A percentile compares a stretch with the other conserved stretches of the same genome.
These are phyloP conservation scores for Thymelicus acteon DNA, from an alignment of 2,888 invertebrate species.

Conservation along the genomic window DNA sequence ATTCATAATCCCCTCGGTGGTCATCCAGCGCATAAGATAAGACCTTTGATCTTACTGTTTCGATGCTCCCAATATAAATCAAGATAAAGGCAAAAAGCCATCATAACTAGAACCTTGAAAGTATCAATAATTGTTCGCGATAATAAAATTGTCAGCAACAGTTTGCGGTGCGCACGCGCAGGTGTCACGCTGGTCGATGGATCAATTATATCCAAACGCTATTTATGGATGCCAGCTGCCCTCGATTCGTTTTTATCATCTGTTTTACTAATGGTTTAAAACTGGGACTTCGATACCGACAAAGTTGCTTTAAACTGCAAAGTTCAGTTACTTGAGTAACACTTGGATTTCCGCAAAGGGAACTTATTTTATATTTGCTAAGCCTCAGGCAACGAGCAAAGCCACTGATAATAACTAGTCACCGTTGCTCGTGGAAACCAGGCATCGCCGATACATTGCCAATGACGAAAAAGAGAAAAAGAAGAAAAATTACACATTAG, in stretches of 20 bases:
- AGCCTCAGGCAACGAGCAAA: no score
- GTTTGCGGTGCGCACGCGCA: constrained; percentile 18
- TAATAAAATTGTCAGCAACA: constrained; percentile 36
- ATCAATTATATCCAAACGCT: constrained; percentile 32
- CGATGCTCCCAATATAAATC: not conserved
- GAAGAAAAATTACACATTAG: no score
- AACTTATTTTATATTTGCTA: no score
- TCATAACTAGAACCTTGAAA: constrained; percentile 13
- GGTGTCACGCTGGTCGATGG: constrained; percentile 32
- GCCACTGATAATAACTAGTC: no score
- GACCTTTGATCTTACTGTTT: not conserved
- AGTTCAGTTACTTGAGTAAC: no score
- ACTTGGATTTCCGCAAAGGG: no score
- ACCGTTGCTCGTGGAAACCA: no score
- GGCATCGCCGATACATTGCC: no score
- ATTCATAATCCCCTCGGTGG: no score
- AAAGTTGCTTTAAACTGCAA: no score
- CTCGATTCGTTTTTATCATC: constrained; percentile 21
- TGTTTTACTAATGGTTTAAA: constrained; percentile 8
- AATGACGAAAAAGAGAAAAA: no score
- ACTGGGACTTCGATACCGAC: not conserved
- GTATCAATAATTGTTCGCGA: not conserved
- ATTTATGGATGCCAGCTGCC: constrained; percentile 27
- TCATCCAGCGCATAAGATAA: no score
- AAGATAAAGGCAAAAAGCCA: not conserved